Conservation (phyloP, 2,797 vertebrate species). For the Orientallactaga sibirica region DNA sequence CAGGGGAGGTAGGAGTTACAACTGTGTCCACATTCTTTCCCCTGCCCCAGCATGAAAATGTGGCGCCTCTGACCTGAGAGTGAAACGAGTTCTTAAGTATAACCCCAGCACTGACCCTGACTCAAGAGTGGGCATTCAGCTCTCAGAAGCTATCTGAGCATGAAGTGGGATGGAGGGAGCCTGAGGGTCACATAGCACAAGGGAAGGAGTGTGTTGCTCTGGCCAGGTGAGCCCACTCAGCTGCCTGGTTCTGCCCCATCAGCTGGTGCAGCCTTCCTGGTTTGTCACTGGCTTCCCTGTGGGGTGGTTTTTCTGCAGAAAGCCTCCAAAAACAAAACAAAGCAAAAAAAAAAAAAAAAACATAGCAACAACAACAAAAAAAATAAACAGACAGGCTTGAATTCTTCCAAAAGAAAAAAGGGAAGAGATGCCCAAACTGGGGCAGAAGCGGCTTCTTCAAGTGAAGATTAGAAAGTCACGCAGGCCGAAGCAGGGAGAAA, state of each 20-base stretch:
- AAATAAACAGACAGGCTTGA: neutral
- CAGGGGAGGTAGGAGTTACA: neutral
- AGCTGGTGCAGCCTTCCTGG: neutral
- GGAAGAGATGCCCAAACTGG: neutral
- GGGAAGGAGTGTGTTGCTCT: neutral
- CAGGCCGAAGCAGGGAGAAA: too few species aligned
- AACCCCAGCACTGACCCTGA: accelerated
- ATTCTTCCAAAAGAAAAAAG: neutral
- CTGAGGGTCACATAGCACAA: neutral
- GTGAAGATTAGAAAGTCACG: accelerated
- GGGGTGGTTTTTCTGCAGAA: neutral
- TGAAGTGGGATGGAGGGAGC: neutral
- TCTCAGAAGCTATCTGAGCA: neutral
- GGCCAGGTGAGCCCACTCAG: neutral
- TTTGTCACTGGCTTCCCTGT: neutral
- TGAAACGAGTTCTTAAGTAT: neutral
- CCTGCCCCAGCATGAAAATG: neutral
- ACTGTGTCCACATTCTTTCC: neutral
- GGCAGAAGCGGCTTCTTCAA: neutral
- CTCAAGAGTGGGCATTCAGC: neutral
- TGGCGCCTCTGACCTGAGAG: neutral
- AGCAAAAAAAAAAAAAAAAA: too few species aligned
- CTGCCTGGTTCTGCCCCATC: neutral
- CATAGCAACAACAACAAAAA: too few species aligned
- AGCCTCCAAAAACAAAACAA: neutral